Base-by-base conservation (phyloP, 1,140 invertebrate genomes). In the Drosophila punjabiensis region DNA sequence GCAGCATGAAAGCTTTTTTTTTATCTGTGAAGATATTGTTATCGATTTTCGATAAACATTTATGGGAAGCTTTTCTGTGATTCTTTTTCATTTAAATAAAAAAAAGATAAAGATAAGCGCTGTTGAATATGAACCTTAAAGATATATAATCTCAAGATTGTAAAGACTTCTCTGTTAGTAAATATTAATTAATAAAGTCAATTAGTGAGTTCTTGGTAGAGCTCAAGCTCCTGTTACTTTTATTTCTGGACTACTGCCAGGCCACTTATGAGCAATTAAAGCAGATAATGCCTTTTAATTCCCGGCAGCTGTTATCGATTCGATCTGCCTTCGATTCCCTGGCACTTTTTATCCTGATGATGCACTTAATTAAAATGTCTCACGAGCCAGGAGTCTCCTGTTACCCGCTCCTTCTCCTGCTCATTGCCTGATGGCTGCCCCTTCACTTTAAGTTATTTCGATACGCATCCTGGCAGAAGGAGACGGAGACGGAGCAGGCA, bases 281-380 rank as follows among this genome's bases (percentile, higher is more conserved):
- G 30, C 16, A 20, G 50, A 48, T 35, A 71, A 45, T 37, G 39
- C 16, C 18, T 41, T 14, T 47, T 47, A 55, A 14, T 39, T 41
- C 48, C 33, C 14, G 33, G 39, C 48, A 71, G 64, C 32, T 43
- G 37, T 16, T 55, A 55, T 63, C 64, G 39, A 66, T 66, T 24
- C n/a, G 45, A 67, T 67, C 28, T 48, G 63, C 24, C 33, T 28
- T 37, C 30, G 39, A 47, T 60, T 61, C 18, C 18, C 24, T 32
- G 41, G n/a, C 37, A 33, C 48, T 41, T 47, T 61, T 62, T 62
- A 35, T 48, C 20, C 48, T 45, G 62, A 24, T 16, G 71, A 67
- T 63, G 63, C 78, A 85, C 64, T 85, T 81, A 85, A 85, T 85
- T 85, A 81, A 74, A 76, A 70, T 33, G 76, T 56, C 47, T 53